Conservation (phyloP, 35 echinoderm and acorn worm genomes). For the Heliocidaris tuberculata region DNA sequence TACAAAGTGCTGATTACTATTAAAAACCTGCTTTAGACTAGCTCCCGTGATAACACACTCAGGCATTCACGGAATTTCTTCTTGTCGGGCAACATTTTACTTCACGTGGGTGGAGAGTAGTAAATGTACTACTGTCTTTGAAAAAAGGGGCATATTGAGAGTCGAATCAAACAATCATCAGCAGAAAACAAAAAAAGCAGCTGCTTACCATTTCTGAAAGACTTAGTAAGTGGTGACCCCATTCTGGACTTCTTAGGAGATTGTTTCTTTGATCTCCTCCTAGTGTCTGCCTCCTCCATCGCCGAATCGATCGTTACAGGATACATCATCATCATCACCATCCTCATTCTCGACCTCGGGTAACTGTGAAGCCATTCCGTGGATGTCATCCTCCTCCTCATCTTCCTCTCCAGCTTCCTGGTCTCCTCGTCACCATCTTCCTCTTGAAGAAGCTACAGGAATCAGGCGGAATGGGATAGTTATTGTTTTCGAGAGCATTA, state of each 20-base stretch:
- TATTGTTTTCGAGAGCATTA: not conserved
- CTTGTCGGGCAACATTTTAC: too few relatives aligned
- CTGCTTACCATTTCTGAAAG: not conserved
- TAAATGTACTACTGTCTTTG: too few relatives aligned
- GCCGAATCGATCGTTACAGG: not conserved
- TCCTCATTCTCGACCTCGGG: slow-evolving; percentile 23
- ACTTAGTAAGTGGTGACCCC: not conserved
- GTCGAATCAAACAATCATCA: too few relatives aligned
- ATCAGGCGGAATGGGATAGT: not conserved
- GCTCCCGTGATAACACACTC: too few relatives aligned
- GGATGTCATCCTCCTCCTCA: slow-evolving; percentile 38
- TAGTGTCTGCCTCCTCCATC: not conserved
- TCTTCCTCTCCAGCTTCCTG: not conserved
- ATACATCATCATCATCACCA: not conserved
- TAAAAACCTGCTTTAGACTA: too few relatives aligned
- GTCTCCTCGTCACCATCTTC: not conserved
- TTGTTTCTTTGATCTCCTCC: not conserved
- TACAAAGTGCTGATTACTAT: too few relatives aligned
- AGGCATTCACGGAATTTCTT: too few relatives aligned
- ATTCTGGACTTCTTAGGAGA: not conserved
- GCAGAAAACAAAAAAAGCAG: not conserved
- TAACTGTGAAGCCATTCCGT: slow-evolving; percentile 71
- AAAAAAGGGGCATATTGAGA: too few relatives aligned
- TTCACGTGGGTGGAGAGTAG: too few relatives aligned
- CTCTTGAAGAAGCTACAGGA: not conserved